These are phyloP conservation scores for Agrilus biguttatus DNA, from an alignment of 2,888 invertebrate species.

Conservation along the genomic window DNA sequence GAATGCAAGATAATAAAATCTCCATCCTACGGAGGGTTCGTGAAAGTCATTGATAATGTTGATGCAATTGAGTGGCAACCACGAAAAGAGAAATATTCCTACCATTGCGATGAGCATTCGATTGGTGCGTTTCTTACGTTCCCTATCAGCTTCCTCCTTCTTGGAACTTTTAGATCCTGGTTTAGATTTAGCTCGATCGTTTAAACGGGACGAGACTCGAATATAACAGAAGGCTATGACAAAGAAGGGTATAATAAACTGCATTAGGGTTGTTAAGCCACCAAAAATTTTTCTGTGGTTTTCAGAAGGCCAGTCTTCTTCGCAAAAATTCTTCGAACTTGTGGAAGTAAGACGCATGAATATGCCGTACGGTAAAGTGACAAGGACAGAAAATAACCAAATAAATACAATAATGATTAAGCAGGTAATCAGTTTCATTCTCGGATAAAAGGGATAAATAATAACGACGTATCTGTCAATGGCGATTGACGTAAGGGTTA, in stretches of 20 bases:
- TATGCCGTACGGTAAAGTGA: constrained; percentile 84
- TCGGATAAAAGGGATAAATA: constrained; percentile 84
- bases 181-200: constrained; percentile 68
- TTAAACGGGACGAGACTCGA: constrained; percentile 77
- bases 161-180: constrained; percentile 75
- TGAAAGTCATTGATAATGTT: constrained; percentile 79
- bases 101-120: constrained; percentile 98
- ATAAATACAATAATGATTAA: constrained; percentile 73
- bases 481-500: constrained; percentile 94
- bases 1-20: constrained; percentile 77
- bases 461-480: constrained; percentile 96
- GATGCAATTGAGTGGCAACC: constrained; percentile 83
- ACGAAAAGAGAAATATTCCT: constrained; percentile 88
- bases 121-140: constrained; percentile 82
- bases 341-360: constrained; percentile 50
- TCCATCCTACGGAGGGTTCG: constrained; percentile 55
- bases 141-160: constrained; percentile 79
- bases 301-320: constrained; percentile 84
- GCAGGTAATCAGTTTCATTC: constrained; percentile 82
- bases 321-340: constrained; percentile 45
- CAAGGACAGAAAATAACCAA: constrained; percentile 77
- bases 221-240: constrained; percentile 91
- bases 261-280: constrained; percentile 72
- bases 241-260: constrained; percentile 87
- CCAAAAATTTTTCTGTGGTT: constrained; percentile 68